Conservation (phyloP, 2,797 vertebrate genomes). For the Catamblyrhynchus diadema region DNA sequence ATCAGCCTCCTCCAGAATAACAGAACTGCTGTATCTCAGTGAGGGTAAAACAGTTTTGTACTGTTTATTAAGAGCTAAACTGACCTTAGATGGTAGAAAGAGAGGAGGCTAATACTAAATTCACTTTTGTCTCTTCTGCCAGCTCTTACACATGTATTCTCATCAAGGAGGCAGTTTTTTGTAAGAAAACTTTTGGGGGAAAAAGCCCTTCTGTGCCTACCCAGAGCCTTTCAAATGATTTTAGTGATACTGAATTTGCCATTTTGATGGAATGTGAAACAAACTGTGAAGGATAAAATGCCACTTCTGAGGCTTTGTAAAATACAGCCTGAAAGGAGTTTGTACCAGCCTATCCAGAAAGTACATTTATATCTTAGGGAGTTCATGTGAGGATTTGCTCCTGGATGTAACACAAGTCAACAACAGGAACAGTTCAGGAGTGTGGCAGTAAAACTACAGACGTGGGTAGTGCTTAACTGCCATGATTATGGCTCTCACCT, state of each 20-base stretch:
- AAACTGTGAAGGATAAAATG: background rate
- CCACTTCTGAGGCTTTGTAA: background rate
- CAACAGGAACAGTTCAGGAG: background rate
- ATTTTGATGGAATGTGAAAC: background rate
- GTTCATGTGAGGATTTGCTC: fast-evolving
- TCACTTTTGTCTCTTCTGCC: background rate
- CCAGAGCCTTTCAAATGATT: background rate
- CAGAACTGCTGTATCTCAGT: background rate
- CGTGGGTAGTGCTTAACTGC: background rate
- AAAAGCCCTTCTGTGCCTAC: background rate
- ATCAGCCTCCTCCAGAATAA: background rate
- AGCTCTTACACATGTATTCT: background rate
- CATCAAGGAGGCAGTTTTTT: background rate
- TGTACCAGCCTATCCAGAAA: background rate
- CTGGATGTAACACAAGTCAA: background rate
- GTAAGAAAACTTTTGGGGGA: fast-evolving
- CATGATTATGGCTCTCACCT: background rate
- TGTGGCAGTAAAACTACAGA: background rate
- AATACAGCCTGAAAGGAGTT: background rate
- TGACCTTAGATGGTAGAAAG: background rate
- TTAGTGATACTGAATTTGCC: background rate
- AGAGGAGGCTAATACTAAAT: background rate
- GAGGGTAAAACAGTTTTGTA: background rate
- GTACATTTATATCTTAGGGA: background rate
- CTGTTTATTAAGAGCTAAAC: background rate